Evolutionary conservation across 2,888 invertebrate species (phyloP).

Genomic region (Lissonota sp.): DNA sequence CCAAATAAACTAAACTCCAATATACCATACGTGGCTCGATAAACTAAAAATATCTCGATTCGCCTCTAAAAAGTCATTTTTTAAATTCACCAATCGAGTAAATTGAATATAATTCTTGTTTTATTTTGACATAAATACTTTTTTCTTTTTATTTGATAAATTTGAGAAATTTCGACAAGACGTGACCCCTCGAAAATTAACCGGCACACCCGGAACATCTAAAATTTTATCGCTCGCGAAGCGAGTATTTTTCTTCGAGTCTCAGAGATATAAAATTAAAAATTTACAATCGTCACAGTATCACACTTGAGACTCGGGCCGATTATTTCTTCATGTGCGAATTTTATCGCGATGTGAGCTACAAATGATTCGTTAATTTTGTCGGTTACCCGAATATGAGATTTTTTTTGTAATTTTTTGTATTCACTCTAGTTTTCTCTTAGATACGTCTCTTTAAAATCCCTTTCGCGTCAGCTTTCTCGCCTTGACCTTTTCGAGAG

Average conservation of each 20-base stretch:
- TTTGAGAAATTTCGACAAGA: no score
- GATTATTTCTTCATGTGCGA: constrained; percentile 28
- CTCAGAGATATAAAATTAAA: no score
- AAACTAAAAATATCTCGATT: no score
- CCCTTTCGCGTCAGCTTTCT: constrained; percentile 13
- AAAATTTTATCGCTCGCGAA: no score
- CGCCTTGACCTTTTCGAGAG: constrained; percentile 44
- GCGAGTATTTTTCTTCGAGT: no score
- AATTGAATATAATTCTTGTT: no score
- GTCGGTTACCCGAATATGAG: neutral
- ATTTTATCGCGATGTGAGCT: constrained; percentile 44
- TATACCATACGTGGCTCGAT: constrained; percentile 4
- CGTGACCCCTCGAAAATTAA: no score
- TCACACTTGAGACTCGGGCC: constrained; percentile 18
- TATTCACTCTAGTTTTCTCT: constrained; percentile 1
- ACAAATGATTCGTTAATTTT: constrained; percentile 17
- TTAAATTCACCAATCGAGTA: no score
- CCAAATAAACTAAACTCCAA: constrained; percentile 47
- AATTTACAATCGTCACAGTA: neutral
- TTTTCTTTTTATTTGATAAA: no score
- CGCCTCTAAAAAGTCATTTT: no score
- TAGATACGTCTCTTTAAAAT: constrained; percentile 40
- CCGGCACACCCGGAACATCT: no score
- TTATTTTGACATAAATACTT: no score
- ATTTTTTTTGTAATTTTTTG: neutral